Percentiles rank a stretch among this genome's conserved stretches.
These are phyloP conservation scores for Halocynthia aurantium DNA, from an alignment of 23 tunicate genomes.

Conservation along the genomic window DNA sequence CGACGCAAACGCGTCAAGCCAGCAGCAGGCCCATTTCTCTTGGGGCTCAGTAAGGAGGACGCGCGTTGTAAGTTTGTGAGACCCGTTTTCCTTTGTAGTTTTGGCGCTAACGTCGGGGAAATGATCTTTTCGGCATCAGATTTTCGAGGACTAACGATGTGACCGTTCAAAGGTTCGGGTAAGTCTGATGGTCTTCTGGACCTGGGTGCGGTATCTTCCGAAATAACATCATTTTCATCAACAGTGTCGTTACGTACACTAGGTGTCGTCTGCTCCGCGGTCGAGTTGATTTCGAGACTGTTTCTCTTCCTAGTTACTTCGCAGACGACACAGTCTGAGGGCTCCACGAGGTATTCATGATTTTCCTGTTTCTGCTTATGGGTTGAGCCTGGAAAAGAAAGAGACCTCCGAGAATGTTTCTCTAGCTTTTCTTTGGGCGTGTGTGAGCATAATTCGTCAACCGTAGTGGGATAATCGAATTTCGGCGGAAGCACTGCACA, in stretches of 20 bases:
- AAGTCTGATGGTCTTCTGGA: slow-evolving; percentile 22
- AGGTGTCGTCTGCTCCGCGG: not conserved
- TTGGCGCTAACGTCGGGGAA: not conserved
- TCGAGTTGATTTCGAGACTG: not conserved
- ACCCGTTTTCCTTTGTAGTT: not conserved
- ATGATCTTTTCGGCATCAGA: not conserved
- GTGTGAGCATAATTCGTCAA: too few species aligned
- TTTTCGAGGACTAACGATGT: not conserved
- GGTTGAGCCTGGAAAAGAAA: too few species aligned
- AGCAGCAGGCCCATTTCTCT: slow-evolving; percentile 15
- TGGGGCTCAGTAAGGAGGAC: slow-evolving; percentile 20
- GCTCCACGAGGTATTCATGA: too few species aligned
- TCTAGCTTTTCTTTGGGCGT: too few species aligned
- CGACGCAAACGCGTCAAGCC: slow-evolving; percentile 22
- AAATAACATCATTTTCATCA: not conserved
- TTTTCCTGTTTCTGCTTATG: too few species aligned
- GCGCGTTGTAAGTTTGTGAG: slow-evolving; percentile 7
- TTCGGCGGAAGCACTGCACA: too few species aligned
- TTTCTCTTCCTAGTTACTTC: too few species aligned
- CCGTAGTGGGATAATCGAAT: too few species aligned
- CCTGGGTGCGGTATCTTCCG: not conserved
- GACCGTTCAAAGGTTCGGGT: not conserved
- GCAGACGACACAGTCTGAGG: too few species aligned
- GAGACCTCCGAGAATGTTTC: too few species aligned
- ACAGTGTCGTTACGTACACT: not conserved